These are phyloP conservation scores for Acrocephalus scirpaceus DNA, from an alignment of 2,797 vertebrate species.

Conservation along the genomic window DNA sequence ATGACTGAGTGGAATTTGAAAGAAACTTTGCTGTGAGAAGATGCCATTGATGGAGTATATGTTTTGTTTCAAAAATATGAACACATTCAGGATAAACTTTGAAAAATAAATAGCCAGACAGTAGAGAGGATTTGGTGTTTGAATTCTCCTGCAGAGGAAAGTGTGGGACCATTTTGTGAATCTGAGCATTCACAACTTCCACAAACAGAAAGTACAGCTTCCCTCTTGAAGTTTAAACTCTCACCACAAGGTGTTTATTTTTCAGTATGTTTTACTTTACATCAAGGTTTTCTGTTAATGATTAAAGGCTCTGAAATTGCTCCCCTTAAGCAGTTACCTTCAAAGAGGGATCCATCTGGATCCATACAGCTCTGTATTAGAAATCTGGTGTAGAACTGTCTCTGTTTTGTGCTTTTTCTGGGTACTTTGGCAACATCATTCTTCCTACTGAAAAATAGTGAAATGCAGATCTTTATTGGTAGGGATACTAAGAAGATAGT, in stretches of 20 bases:
- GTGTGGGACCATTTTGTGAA: not conserved
- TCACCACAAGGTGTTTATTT: not conserved
- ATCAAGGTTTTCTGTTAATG: not conserved
- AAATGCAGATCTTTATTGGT: not conserved
- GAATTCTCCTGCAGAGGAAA: not conserved
- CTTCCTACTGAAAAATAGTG: not conserved
- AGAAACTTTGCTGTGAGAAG: not conserved
- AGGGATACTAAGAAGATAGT: not conserved
- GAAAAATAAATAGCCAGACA: not conserved
- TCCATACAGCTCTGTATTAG: not conserved
- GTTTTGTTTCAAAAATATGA: not conserved
- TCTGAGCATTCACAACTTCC: not conserved
- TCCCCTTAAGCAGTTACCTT: not conserved
- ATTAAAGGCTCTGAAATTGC: not conserved
- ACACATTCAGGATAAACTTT: not conserved
- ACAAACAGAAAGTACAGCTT: not conserved
- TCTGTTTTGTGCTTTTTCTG: not conserved
- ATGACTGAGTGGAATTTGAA: not conserved
- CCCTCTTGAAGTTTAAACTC: not conserved
- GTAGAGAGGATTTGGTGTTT: not conserved
- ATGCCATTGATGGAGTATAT: not conserved
- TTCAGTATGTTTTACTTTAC: not conserved
- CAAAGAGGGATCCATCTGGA: not conserved
- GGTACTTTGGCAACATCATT: not conserved
- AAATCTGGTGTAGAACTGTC: not conserved